These are phyloP conservation scores for Agriopis marginaria DNA, from an alignment of 2,888 invertebrate genomes.

Conservation along the genomic window DNA sequence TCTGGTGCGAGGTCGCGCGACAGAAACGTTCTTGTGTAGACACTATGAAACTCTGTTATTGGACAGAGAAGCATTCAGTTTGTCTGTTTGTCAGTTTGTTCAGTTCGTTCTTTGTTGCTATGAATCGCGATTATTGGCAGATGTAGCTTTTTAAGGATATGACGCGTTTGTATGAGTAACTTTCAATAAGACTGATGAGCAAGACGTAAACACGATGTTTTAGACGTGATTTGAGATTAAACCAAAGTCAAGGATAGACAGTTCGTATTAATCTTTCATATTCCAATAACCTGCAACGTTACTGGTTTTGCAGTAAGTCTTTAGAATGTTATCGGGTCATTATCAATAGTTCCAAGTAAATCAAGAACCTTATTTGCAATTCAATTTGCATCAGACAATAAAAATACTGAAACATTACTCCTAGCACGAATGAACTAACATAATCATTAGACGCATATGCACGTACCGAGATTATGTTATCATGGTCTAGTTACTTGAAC, in stretches of 20 bases:
- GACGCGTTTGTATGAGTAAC: conserved; percentile 35
- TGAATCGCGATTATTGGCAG: conserved; percentile 78
- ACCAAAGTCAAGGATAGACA: neutral
- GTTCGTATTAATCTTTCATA: neutral
- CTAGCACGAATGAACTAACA: conserved; percentile 14
- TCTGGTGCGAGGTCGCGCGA: conserved; percentile 74
- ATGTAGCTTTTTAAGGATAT: conserved; percentile 51
- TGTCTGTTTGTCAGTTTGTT: conserved; percentile 70
- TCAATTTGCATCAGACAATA: conserved; percentile 18
- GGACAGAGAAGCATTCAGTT: conserved; percentile 78
- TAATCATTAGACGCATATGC: conserved; percentile 7
- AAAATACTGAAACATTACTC: conserved; percentile 18
- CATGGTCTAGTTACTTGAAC: conserved; percentile 15
- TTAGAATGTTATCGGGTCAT: conserved; percentile 15
- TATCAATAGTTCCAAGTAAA: conserved; percentile 21
- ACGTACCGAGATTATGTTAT: conserved; percentile 20
- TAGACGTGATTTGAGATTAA: conserved; percentile 8
- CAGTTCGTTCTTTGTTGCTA: conserved; percentile 79
- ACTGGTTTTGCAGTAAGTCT: conserved; percentile 5
- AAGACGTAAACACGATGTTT: neutral
- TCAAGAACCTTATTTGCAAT: conserved; percentile 24
- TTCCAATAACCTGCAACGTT: neutral
- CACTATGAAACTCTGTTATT: conserved; percentile 82
- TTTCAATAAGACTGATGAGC: conserved; percentile 8
- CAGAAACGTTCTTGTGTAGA: conserved; percentile 79